phyloP scores from a whole-genome alignment of 2,797 vertebrate species.

The Gadopsis marmoratus region DNA sequence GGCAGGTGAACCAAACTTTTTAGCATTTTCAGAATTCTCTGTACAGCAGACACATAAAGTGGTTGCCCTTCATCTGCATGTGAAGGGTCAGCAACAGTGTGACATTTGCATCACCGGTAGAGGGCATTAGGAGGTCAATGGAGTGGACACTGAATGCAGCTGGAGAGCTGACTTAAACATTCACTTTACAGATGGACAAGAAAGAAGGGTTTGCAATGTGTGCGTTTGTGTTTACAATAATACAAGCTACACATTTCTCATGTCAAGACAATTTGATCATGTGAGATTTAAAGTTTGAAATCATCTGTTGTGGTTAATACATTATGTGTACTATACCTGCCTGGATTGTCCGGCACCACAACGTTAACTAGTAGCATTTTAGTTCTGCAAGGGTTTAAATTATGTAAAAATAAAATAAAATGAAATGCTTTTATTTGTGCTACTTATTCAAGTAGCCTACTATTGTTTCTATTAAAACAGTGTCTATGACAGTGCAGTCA shows the following conservation, averaged over 20 bases:
- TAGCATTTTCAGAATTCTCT: not conserved
- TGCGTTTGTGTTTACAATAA: constrained; percentile 7
- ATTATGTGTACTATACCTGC: not conserved
- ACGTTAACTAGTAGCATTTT: not conserved
- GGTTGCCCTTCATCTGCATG: constrained; percentile 15
- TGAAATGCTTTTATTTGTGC: constrained; percentile 19
- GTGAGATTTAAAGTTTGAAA: not conserved
- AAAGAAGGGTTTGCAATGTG: not conserved
- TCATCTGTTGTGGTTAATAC: not conserved
- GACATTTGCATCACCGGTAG: constrained; percentile 42
- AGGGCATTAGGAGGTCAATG: constrained; percentile 58
- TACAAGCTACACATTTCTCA: not conserved
- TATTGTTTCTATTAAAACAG: constrained; percentile 19
- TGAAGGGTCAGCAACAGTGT: constrained; percentile 32
- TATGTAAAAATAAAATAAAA: not conserved
- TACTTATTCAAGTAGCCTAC: constrained; percentile 7
- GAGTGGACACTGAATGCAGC: constrained; percentile 26
- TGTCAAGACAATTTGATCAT: not conserved
- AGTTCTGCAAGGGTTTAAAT: constrained; percentile 11
- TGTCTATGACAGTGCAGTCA: constrained; percentile 59
- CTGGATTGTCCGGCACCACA: not conserved
- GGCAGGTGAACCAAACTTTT: constrained; percentile 19
- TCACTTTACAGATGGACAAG: constrained; percentile 5
- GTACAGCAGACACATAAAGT: not conserved
- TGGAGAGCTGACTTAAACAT: constrained; percentile 15